phyloP scores from a whole-genome alignment of 2,113 vertebrate species.

The Edolisoma coerulescens region DNA sequence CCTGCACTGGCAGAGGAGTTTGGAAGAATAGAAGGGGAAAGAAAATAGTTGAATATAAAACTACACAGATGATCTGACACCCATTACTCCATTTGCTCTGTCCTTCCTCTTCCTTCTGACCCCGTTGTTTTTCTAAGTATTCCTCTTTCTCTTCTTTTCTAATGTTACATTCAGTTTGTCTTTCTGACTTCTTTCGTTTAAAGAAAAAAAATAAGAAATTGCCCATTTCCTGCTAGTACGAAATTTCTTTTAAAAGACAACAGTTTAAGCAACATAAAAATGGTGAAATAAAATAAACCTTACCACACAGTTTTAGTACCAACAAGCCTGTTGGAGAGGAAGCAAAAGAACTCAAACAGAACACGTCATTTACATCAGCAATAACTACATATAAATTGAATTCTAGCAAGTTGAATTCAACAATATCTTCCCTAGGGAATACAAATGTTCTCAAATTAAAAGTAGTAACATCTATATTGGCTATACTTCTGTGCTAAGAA shows the following conservation, averaged over 20 bases:
- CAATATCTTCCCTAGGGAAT: neutral
- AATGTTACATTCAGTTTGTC: neutral
- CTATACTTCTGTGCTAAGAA: neutral
- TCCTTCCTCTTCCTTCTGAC: neutral
- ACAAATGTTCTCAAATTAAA: neutral
- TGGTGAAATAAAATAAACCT: conserved; percentile 3
- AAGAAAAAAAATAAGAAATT: neutral
- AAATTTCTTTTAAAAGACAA: neutral
- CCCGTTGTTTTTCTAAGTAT: neutral
- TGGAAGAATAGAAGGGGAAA: neutral
- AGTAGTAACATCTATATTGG: neutral
- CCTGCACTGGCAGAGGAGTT: neutral
- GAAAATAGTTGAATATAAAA: neutral
- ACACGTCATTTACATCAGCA: neutral
- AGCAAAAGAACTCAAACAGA: neutral
- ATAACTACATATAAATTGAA: neutral
- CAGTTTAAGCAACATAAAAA: neutral
- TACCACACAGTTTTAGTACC: conserved; percentile 1
- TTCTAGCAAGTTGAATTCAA: neutral
- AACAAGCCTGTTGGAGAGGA: neutral
- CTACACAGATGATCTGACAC: neutral
- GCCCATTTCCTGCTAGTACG: neutral
- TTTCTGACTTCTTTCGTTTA: neutral
- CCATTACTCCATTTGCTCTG: neutral
- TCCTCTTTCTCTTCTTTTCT: neutral